Base-by-base conservation (phyloP, 2,797 vertebrate species). In the Falco concolor region DNA sequence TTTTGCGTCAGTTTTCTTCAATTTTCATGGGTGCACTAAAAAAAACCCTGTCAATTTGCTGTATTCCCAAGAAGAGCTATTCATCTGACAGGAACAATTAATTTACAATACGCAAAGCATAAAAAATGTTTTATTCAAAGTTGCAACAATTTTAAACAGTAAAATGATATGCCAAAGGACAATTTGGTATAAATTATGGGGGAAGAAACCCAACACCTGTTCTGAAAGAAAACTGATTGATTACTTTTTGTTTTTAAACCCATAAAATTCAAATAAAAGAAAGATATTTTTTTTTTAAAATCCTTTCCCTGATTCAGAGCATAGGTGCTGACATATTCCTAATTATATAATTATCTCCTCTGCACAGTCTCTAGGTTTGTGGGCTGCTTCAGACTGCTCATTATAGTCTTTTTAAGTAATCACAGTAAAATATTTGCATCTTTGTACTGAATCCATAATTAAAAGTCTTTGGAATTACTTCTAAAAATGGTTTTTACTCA, bases 51-150 rank as follows among this genome's bases (percentile, higher is more conserved):
- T 65, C 36, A 89, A 84, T 89, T 89, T 93, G 15, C 61, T 87
- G 5, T 75, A 78, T 87, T 85, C 61, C 73, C 60, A 90, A 72
- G 30, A 93, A 74, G 64, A 93, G 47, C 22, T 73, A 74, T 85
- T 96, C 68, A 36, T 83, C 84, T 90, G 91, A 92, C 67, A 97
- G 38, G n/a, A 95, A 45, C 84, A 91, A 96, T 94, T 96, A 95
- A 89, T 94, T 97, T 96, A 87, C 89, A 94, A 93, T 36, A 81
- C 32, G 70, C 25, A 84, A 91, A 67, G 64, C 73, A 64, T 27
- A 96, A 85, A 90, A 95, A 95, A 87, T 80, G 19, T 86, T 96
- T 95, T 94, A 87, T 95, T 95, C 81, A 94, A 93, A 94, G 61
- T 87, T 86, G 28, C 40, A 92, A 49, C 59, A 78, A 54, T 82